phyloP scores from a whole-genome alignment of 2,888 invertebrate species.

The Agrochola litura region DNA sequence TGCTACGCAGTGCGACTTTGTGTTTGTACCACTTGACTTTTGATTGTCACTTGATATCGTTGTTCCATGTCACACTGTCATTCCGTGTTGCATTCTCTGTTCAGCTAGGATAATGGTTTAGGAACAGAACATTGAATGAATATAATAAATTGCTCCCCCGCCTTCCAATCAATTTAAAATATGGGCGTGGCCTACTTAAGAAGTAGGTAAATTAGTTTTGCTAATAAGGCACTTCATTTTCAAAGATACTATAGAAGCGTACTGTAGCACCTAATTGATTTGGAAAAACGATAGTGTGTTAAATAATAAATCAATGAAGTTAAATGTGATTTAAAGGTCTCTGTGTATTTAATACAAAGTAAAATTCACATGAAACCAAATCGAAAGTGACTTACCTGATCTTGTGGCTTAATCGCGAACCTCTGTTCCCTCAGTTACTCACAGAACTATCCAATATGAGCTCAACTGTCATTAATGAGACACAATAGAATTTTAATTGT shows the following conservation, averaged over 20 bases:
- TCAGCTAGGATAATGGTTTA: constrained; percentile 49
- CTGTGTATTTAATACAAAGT: not conserved
- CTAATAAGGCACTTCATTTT: constrained; percentile 29
- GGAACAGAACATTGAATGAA: constrained; percentile 66
- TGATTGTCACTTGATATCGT: constrained; percentile 5
- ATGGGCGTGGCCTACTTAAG: constrained; percentile 20
- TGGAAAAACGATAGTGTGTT: constrained; percentile 4
- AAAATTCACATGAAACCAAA: constrained; percentile 10
- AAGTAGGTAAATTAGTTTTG: constrained; percentile 22
- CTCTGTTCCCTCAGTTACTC: constrained; percentile 81
- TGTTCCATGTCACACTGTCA: not conserved
- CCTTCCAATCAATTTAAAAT: constrained; percentile 70
- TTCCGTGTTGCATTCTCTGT: not conserved
- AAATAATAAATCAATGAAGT: not conserved
- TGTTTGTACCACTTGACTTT: not conserved
- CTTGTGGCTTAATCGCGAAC: constrained; percentile 87
- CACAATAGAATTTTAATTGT: too few relatives aligned
- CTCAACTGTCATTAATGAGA: too few relatives aligned
- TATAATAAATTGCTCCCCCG: constrained; percentile 72
- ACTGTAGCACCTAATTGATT: not conserved
- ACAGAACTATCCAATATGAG: constrained; percentile 74
- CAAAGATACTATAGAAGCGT: constrained; percentile 5
- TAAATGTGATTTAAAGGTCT: not conserved
- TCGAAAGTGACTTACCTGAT: constrained; percentile 78
- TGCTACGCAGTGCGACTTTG: constrained; percentile 19